These are phyloP conservation scores for Chitala chitala DNA, from an alignment of 2,113 vertebrate genomes.

Conservation along the genomic window DNA sequence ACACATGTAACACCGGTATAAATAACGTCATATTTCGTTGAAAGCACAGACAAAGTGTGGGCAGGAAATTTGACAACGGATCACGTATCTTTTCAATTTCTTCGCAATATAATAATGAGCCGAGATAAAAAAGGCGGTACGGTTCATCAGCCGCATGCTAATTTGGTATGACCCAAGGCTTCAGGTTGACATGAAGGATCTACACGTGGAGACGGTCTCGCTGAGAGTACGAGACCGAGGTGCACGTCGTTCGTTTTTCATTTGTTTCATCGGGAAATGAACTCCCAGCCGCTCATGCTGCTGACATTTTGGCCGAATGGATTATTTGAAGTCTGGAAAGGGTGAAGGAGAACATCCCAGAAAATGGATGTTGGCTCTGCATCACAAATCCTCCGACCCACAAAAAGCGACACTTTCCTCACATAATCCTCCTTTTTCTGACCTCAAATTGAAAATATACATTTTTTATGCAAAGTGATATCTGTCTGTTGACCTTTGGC, in stretches of 20 bases:
- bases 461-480: no score
- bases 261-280: not conserved
- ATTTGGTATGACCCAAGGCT: conserved; percentile 9
- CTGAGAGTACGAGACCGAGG: not conserved
- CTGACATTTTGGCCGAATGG: not conserved
- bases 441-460: not conserved
- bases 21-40: not conserved
- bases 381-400: not conserved
- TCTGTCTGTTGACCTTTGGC: no score
- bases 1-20: no score
- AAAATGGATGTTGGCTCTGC: not conserved
- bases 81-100: no score
- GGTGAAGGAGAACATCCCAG: not conserved
- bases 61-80: no score
- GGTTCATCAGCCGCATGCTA: not conserved
- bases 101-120: not conserved
- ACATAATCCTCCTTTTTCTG: not conserved
- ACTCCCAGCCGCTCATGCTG: not conserved
- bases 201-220: not conserved
- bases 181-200: not conserved
- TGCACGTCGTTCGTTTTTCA: not conserved
- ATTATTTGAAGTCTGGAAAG: not conserved
- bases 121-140: not conserved
- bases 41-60: not conserved
- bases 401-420: not conserved